Base-by-base conservation (phyloP, 2,888 invertebrate genomes). In the Apoda limacodes region DNA sequence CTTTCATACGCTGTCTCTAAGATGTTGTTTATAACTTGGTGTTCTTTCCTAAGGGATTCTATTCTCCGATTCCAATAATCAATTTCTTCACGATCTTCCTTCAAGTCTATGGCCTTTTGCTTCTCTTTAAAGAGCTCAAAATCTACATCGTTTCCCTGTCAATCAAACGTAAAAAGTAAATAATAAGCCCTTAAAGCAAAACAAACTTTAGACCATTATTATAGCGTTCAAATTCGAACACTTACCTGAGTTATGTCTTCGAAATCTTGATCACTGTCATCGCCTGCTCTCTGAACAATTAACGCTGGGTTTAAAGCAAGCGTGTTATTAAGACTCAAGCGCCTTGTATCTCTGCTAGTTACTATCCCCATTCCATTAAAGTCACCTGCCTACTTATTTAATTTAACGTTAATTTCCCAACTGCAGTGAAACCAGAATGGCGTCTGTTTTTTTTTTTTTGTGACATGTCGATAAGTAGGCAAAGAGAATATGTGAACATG, bases 241-340 rank as follows among this genome's bases (percentile, higher is more conserved):
- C n/a, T n/a, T n/a, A n/a, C n/a, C n/a, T n/a, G n/a, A n/a, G n/a
- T n/a, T n/a, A n/a, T n/a, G n/a, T n/a, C n/a, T n/a, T n/a, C n/a
- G n/a, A n/a, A n/a, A n/a, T n/a, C n/a, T n/a, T n/a, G n/a, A 30
- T 66, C 61, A 28, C 59, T 55, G 43, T 60, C 55, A 28, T 68
- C 50, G 27, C 68, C 50, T 4, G 64, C 52, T 43, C 67, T 69
- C 32, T 60, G 57, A 25, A 71, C 52, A 28, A 46, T 33, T 37
- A 72, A 44, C 25, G 59, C 52, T 25, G 72, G 54, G 39, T 49
- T 55, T 28, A 69, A 29, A 9, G 60, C 59, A 48, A 70, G 61
- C 12, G 53, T 69, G 39, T 76, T 76, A 42, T 75, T 64, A 55
- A 76, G 72, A 60, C 71, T 75, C 17, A 76, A 66, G 25, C 71